A percentile compares a stretch with the other conserved stretches of the same genome.
These are phyloP conservation scores for Micrasema longulum DNA, from an alignment of 1,140 invertebrate species.

Conservation along the genomic window DNA sequence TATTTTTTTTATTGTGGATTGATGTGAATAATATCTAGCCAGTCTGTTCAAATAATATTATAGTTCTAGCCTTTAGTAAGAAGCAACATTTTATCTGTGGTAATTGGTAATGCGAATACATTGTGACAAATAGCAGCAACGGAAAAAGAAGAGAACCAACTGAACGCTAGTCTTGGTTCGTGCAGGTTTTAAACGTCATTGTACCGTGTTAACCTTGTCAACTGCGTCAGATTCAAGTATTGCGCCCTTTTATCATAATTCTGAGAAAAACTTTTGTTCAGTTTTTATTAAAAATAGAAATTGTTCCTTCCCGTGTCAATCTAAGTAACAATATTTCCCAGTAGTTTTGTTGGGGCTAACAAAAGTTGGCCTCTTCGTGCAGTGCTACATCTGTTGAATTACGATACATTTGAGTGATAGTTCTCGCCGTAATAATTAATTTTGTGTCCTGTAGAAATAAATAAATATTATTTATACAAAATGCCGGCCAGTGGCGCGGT, in stretches of 20 bases:
- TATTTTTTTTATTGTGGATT: background rate
- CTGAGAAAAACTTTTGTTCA: constrained; percentile 4
- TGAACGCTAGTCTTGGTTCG: constrained; percentile 7
- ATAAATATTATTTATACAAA: constrained; percentile 26
- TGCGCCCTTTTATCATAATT: constrained; percentile 4
- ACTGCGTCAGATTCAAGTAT: constrained; percentile 1
- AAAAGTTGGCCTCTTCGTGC: constrained; percentile 13
- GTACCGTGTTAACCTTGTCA: constrained; percentile 25
- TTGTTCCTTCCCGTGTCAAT: background rate
- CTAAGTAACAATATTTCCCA: background rate
- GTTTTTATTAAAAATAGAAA: background rate
- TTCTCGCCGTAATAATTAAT: background rate
- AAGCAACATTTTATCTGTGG: too few species aligned
- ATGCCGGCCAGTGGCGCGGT: constrained; percentile 75
- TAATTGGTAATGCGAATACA: too few species aligned
- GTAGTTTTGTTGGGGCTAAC: constrained; percentile 11
- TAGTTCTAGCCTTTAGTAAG: too few species aligned
- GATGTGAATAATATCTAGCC: too few species aligned
- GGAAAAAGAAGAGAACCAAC: too few species aligned
- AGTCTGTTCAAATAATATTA: too few species aligned
- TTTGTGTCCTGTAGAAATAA: constrained; percentile 24
- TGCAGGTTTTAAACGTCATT: constrained; percentile 22
- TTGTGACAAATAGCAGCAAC: too few species aligned
- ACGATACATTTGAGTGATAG: constrained; percentile 14
- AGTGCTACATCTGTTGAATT: constrained; percentile 19